Percentiles rank a stretch among this genome's conserved stretches.
phyloP scores from a whole-genome alignment of 2,888 invertebrate species.

The Octodonta nipae region DNA sequence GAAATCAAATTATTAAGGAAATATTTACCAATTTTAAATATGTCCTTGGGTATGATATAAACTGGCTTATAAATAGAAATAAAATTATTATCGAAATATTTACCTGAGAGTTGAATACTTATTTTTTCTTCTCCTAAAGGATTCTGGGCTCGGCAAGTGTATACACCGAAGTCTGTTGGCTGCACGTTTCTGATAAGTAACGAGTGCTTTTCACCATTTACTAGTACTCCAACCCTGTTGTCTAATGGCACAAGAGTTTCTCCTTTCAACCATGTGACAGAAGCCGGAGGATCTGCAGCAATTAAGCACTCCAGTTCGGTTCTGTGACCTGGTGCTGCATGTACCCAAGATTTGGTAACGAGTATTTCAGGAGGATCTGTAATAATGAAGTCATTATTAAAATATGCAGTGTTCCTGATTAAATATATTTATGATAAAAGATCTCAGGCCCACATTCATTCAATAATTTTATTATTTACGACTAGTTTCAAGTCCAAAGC shows the following conservation, averaged over 20 bases:
- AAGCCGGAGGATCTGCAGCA: constrained; percentile 52
- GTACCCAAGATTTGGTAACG: constrained; percentile 53
- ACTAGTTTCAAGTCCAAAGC: too few relatives aligned
- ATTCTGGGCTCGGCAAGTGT: constrained; percentile 66
- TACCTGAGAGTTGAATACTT: constrained; percentile 60
- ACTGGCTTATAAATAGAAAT: not conserved
- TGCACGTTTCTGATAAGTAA: constrained; percentile 56
- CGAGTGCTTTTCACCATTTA: constrained; percentile 43
- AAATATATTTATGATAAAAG: too few relatives aligned
- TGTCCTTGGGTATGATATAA: too few relatives aligned
- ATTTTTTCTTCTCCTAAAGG: constrained; percentile 56
- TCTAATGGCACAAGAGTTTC: constrained; percentile 43
- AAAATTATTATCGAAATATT: constrained; percentile 2
- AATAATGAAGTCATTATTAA: too few relatives aligned
- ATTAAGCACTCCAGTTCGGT: constrained; percentile 57
- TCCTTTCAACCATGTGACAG: constrained; percentile 54
- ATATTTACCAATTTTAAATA: too few relatives aligned
- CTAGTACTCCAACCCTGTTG: constrained; percentile 33
- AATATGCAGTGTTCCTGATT: too few relatives aligned
- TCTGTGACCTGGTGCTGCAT: constrained; percentile 57
- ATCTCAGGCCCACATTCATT: too few relatives aligned
- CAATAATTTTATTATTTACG: too few relatives aligned
- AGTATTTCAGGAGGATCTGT: constrained; percentile 63
- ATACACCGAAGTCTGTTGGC: constrained; percentile 59
- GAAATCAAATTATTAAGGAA: too few relatives aligned